Evolutionary conservation across 1,140 invertebrate genomes (phyloP), one percentile per base, ranked within the genome.

Genomic region (Pachypsylla venusta): DNA sequence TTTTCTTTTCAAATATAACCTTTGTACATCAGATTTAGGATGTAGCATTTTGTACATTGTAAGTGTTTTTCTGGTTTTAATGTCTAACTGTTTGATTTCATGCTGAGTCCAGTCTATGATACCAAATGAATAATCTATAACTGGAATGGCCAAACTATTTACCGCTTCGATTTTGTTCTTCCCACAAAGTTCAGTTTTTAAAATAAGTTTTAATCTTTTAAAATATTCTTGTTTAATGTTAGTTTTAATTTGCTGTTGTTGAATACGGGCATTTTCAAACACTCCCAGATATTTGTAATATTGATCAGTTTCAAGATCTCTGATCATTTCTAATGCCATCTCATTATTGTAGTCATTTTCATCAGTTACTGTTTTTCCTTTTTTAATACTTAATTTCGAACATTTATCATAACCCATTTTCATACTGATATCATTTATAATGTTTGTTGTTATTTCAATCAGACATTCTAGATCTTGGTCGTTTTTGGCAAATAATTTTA

Each of bases 161-260:
- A 55, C 7, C 7, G 54, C 54, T 27, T 25, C 26, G 13, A 27
- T 12, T n/a, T 55, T 55, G 54, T 55, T 5, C 24, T 55, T 55
- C 25, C 14, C 54, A 24, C n/a, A 22, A 5, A 55, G n/a, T 22
- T 55, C 54, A 22, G 54, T 55, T 7, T 55, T 55, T n/a, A 55
- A 4, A 7, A 55, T 16, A 22, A 4, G 2, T 27, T 22, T 55
- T n/a, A 55, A 4, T 55, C 54, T 3, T 22, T 22, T 24, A 27
- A 22, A 25, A n/a, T 55, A 55, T 27, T 55, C 54, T 55, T 55
- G n/a, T 22, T 25, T 55, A 5, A 55, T 27, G n/a, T 10, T 55
- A n/a, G n/a, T 16, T 55, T 55, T 55, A 14, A 55, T 55, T 16
- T 12, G n/a, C 24, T 55, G n/a, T 2, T 55, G 54, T 55, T 55